Base-by-base conservation (phyloP, 1,140 invertebrate genomes). In the Yoshiicerus persimilis region DNA sequence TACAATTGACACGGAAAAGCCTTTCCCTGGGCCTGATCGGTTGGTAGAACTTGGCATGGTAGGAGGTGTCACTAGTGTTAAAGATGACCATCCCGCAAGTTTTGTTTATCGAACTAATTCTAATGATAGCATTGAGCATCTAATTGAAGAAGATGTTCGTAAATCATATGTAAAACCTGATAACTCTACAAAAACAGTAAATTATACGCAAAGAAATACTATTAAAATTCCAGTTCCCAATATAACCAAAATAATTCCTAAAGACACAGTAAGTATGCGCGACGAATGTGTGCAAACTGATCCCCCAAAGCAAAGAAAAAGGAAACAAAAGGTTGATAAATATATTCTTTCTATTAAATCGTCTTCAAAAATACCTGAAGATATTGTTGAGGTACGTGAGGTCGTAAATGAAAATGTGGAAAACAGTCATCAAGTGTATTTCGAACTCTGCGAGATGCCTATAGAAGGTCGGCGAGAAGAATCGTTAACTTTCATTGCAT, bases 101-200 rank as follows among this genome's bases (percentile, higher is more conserved):
- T 84, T 89, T n/a, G 64, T 89, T 8, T 88, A 88, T 16, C 62
- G 20, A 41, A 36, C 66, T 6, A 88, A 80, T 30, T 47, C 36
- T 0, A 47, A 27, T 32, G 84, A 83, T 25, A 66, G 47, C 38
- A 32, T 47, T 32, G 64, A 39, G 20, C 20, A 86, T 25, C 11
- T 39, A n/a, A 56, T 70, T 86, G 84, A 62, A 64, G 30, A 75
- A 9, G 87, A 88, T 27, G 36, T 88, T 9, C 34, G 84, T 5
- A 36, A 56, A 6, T 41, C 47, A 25, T 88, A 84, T 47, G 23
- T 80, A 0, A 11, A 80, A n/a, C 75, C 75, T 4, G 34, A 80
- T 10, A n/a, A n/a, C n/a, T n/a, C 23, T 4, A 11, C 27, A 20
- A 16, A 27, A 1, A 30, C 25, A 30, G 11, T 13, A 13, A 10